A percentile compares a stretch with the other conserved stretches of the same genome.
Conservation (phyloP, 2,797 vertebrate species). For the Nyctibius grandis region DNA sequence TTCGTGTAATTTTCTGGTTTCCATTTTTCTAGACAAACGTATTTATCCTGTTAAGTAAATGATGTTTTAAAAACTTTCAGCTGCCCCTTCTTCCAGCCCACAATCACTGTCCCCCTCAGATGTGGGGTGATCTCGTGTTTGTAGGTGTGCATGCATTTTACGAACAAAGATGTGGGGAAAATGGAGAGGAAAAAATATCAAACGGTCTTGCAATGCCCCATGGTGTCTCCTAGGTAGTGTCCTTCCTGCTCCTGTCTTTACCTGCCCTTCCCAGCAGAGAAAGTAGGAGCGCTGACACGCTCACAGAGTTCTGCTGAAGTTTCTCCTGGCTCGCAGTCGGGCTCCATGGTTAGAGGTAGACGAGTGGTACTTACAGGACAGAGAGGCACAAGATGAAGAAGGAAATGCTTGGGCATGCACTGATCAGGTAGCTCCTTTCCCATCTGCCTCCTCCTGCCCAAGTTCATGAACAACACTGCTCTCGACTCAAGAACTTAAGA, state of each 20-base stretch:
- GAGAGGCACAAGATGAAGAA: neutral
- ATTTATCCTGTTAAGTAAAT: conserved; percentile 44
- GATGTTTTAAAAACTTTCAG: neutral
- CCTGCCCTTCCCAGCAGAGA: neutral
- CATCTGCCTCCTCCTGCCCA: neutral
- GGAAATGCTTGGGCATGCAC: neutral
- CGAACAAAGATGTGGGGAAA: neutral
- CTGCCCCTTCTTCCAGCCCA: neutral
- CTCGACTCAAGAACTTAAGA: neutral
- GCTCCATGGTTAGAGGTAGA: neutral
- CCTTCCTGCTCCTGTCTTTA: neutral
- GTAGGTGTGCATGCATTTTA: neutral
- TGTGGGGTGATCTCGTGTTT: neutral
- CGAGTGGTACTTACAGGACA: neutral
- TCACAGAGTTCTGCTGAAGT: neutral
- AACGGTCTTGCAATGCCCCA: neutral
- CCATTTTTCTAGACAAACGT: conserved; percentile 32
- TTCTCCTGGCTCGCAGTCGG: fast-evolving
- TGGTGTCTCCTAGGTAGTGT: neutral
- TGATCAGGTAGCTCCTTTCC: neutral
- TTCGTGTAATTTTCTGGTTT: conserved; percentile 34
- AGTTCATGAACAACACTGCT: fast-evolving
- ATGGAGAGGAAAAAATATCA: neutral
- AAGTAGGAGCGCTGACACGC: neutral
- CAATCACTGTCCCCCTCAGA: neutral